Percentiles rank a stretch among this genome's conserved stretches.
phyloP scores from a whole-genome alignment of 2,113 vertebrate genomes.

The Seriola aureovittata region DNA sequence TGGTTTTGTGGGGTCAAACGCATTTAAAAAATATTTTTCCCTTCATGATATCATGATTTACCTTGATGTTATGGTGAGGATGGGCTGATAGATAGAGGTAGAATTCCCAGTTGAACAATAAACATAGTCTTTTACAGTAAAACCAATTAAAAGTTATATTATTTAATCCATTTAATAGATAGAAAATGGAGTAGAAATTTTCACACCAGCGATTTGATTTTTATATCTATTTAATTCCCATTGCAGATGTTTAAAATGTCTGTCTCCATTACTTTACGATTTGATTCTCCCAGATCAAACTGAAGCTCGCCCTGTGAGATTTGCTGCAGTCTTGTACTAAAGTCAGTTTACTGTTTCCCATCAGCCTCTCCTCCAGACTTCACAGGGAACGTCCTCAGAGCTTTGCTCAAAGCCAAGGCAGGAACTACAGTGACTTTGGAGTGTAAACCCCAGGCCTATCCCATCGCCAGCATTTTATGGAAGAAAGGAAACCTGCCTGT shows the following conservation, averaged over 20 bases:
- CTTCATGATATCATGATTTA: slow-evolving; percentile 25
- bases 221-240: slow-evolving; percentile 8
- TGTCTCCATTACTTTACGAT: slow-evolving; percentile 23
- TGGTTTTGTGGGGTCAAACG: slow-evolving; percentile 69
- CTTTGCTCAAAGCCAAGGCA: slow-evolving; percentile 90
- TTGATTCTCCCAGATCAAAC: slow-evolving; percentile 43
- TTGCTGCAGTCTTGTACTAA: slow-evolving; percentile 45
- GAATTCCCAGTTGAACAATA: slow-evolving; percentile 16
- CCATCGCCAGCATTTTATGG: slow-evolving; percentile 89
- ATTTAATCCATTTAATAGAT: not conserved
- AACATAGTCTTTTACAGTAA: slow-evolving; percentile 10
- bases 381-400: slow-evolving; percentile 90
- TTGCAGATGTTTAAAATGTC: slow-evolving; percentile 31
- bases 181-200: not conserved
- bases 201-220: not conserved
- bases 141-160: slow-evolving; percentile 3
- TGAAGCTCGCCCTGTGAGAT: slow-evolving; percentile 27
- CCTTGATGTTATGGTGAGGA: slow-evolving; percentile 31
- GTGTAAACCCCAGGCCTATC: slow-evolving; percentile 92
- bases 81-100: slow-evolving; percentile 9
- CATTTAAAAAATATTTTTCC: slow-evolving; percentile 55
- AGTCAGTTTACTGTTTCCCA: slow-evolving; percentile 64
- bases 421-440: slow-evolving; percentile 91
- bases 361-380: slow-evolving; percentile 94
- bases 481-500: slow-evolving; percentile 90